A percentile compares a stretch with the other conserved stretches of the same genome.
phyloP scores from a whole-genome alignment of 2,797 vertebrate genomes.

The Sandelia bainsii region DNA sequence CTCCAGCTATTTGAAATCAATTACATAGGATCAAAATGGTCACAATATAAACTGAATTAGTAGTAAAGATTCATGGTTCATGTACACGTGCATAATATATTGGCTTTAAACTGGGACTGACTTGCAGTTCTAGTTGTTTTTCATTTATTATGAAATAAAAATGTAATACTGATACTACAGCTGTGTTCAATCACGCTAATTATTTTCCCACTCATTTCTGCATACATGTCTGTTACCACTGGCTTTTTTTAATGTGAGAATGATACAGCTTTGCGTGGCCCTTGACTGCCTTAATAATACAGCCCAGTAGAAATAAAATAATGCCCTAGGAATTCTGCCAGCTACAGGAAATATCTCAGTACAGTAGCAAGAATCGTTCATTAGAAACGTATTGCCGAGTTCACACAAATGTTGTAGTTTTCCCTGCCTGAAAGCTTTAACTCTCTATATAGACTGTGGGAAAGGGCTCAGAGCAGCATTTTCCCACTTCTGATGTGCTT shows the following conservation, averaged over 20 bases:
- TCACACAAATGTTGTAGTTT: slow-evolving; percentile 17
- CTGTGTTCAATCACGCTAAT: slow-evolving; percentile 38
- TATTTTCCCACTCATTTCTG: slow-evolving; percentile 41
- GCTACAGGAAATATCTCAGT: slow-evolving; percentile 34
- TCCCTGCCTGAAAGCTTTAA: slow-evolving; percentile 29
- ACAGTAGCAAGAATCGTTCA: slow-evolving; percentile 28
- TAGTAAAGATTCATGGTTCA: neutral
- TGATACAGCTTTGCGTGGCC: slow-evolving; percentile 39
- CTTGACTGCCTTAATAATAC: slow-evolving; percentile 41
- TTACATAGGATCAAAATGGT: slow-evolving; percentile 10
- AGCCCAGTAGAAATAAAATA: slow-evolving; percentile 42
- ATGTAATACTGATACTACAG: slow-evolving; percentile 2
- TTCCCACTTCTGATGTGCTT: neutral
- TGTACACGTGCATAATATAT: neutral
- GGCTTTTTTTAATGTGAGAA: slow-evolving; percentile 36
- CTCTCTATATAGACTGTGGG: slow-evolving; percentile 3
- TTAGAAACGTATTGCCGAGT: slow-evolving; percentile 48
- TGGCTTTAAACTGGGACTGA: neutral
- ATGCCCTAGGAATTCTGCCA: slow-evolving; percentile 37
- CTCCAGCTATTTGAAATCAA: slow-evolving; percentile 27
- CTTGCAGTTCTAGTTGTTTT: neutral
- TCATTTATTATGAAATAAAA: neutral
- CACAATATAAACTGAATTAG: neutral
- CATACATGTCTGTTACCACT: slow-evolving; percentile 33
- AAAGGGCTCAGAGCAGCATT: slow-evolving; percentile 1